Conservation (phyloP, 2,113 vertebrate species). For the Ploceus nigricollis region DNA sequence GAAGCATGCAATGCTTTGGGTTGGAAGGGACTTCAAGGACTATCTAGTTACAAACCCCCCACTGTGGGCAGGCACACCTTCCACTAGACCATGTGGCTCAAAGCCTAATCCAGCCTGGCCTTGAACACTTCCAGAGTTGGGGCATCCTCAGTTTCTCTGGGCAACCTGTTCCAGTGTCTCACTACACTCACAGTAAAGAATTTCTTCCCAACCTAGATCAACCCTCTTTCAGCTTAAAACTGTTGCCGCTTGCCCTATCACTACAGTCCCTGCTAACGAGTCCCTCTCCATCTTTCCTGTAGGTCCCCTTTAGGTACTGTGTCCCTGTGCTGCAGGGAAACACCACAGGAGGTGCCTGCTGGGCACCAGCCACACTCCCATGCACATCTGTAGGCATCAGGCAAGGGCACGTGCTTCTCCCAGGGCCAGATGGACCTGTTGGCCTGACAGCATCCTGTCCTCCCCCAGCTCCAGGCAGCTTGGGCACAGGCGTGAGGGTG, state of each 20-base stretch:
- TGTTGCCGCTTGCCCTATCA: rapidly evolving
- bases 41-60: rapidly evolving
- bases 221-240: background rate
- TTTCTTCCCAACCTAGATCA: background rate
- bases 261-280: background rate
- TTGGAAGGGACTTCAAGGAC: background rate
- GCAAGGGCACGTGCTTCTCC: background rate
- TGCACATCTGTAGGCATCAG: background rate
- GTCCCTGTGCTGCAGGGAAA: background rate
- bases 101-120: background rate
- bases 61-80: background rate
- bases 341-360: background rate
- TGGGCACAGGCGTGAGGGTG: background rate
- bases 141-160: background rate
- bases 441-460: background rate
- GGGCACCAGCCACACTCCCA: background rate
- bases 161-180: background rate
- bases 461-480: background rate
- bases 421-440: background rate
- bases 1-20: background rate
- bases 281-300: background rate
- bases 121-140: background rate
- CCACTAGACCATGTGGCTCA: background rate
- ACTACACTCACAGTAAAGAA: background rate
- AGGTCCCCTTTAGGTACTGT: background rate